Evolutionary conservation across 2,113 vertebrate species (phyloP).

Genomic region (Gallinago jamesoni): DNA sequence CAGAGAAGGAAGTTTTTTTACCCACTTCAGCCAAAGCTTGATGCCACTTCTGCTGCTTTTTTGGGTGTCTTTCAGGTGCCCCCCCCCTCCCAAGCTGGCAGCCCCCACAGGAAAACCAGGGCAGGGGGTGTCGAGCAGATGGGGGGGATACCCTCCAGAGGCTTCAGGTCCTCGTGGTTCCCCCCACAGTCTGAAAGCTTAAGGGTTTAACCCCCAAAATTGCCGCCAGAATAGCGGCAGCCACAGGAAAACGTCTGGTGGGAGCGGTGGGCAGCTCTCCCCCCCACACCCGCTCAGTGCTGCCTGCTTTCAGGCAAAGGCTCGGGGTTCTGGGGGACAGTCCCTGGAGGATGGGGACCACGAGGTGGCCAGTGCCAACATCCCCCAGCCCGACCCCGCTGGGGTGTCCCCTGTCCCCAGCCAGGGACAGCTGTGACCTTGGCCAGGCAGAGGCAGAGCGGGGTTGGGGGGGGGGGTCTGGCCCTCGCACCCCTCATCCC

Average conservation of each 20-base stretch:
- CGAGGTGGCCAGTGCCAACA: accelerated
- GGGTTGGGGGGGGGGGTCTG: accelerated
- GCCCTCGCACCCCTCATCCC: accelerated
- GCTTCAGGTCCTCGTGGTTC: not conserved
- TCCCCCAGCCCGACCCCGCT: not conserved
- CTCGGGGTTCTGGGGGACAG: not conserved
- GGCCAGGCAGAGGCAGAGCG: accelerated
- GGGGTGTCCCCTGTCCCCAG: accelerated
- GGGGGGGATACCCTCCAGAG: not conserved
- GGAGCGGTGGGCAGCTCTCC: not conserved
- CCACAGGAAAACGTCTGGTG: accelerated
- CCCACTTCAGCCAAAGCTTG: not conserved
- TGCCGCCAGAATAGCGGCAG: not conserved
- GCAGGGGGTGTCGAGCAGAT: accelerated
- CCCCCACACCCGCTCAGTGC: accelerated
- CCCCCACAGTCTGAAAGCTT: not conserved
- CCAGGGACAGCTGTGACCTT: not conserved
- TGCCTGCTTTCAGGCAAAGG: not conserved
- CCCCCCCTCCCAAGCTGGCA: accelerated
- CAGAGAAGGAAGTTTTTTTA: not conserved
- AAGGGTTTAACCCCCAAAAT: not conserved
- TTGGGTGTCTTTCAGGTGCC: accelerated
- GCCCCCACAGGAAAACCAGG: not conserved
- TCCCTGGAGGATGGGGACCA: not conserved
- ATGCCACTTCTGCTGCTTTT: not conserved